Percentiles rank a stretch among this genome's conserved stretches.
Evolutionary conservation across 2,888 invertebrate genomes (phyloP).

Genomic region (Tryphoninae sp.): DNA sequence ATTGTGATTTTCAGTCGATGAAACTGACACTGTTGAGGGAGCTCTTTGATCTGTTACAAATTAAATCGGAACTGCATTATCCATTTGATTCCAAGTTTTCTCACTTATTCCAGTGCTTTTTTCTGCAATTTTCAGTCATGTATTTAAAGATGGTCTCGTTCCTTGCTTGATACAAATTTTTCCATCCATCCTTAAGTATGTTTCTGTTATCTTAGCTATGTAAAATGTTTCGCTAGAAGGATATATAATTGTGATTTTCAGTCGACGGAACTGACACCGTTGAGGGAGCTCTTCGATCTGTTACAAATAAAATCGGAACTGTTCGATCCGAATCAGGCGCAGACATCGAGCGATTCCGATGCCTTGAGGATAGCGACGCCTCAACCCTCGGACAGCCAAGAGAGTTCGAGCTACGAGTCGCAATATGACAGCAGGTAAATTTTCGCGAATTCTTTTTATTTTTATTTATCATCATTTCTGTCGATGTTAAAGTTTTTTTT

Average conservation of each 20-base stretch:
- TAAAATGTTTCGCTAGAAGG: background rate
- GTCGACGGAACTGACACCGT: conserved; percentile 91
- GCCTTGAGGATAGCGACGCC: conserved; percentile 79
- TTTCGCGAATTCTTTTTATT: no score
- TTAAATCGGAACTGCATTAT: conserved; percentile 90
- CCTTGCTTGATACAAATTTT: no score
- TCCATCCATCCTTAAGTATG: no score
- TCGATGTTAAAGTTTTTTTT: background rate
- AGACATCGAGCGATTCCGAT: conserved; percentile 77
- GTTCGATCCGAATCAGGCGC: conserved; percentile 79
- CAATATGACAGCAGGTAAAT: conserved; percentile 79
- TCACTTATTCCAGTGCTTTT: background rate
- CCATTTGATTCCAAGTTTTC: no score
- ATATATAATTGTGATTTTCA: conserved; percentile 77
- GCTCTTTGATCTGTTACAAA: conserved; percentile 91
- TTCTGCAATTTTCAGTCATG: background rate
- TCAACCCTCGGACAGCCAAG: conserved; percentile 79
- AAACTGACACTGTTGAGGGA: conserved; percentile 93
- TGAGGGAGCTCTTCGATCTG: conserved; percentile 91
- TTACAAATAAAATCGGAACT: conserved; percentile 92
- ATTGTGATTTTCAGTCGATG: conserved; percentile 84
- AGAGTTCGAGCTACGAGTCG: conserved; percentile 80
- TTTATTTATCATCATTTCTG: background rate
- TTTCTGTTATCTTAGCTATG: background rate
- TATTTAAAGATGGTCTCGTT: no score